Evolutionary conservation across 2,888 invertebrate species (phyloP).

Genomic region (Serrognathus titanus): DNA sequence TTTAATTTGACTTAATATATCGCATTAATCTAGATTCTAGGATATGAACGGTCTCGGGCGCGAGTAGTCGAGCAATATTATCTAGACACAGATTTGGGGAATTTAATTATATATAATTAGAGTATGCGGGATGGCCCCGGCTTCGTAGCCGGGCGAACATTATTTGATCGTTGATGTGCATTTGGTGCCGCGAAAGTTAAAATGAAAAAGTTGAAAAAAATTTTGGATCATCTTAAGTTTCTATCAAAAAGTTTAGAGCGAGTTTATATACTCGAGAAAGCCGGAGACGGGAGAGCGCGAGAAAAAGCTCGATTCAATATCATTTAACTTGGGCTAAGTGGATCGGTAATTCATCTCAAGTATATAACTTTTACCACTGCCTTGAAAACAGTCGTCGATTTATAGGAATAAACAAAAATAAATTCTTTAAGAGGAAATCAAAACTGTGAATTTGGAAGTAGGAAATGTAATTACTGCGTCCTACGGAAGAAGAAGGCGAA

Average conservation of each 20-base stretch:
- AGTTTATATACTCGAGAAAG: slow-evolving; percentile 26
- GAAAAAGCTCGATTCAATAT: slow-evolving; percentile 4
- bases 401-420: background rate
- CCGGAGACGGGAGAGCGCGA: slow-evolving; percentile 17
- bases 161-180: background rate
- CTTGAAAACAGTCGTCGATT: background rate
- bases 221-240: slow-evolving; percentile 26
- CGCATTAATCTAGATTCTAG: slow-evolving; percentile 7
- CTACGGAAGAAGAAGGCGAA: slow-evolving; percentile 1
- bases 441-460: slow-evolving; percentile 7
- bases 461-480: slow-evolving; percentile 7
- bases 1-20: slow-evolving; percentile 18
- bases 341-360: slow-evolving; percentile 13
- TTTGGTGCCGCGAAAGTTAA: slow-evolving; percentile 26
- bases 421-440: background rate
- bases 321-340: slow-evolving; percentile 16
- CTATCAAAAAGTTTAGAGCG: slow-evolving; percentile 26
- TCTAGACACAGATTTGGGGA: slow-evolving; percentile 17
- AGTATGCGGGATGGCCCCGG: slow-evolving; percentile 24
- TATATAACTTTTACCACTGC: background rate
- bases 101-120: slow-evolving; percentile 32
- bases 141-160: slow-evolving; percentile 22
- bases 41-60: background rate
- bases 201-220: slow-evolving; percentile 35
- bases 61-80: slow-evolving; percentile 7